A percentile compares a stretch with the other conserved stretches of the same genome.
phyloP scores from a whole-genome alignment of 2,888 invertebrate species.

The Rhagophthalmus giganteus region DNA sequence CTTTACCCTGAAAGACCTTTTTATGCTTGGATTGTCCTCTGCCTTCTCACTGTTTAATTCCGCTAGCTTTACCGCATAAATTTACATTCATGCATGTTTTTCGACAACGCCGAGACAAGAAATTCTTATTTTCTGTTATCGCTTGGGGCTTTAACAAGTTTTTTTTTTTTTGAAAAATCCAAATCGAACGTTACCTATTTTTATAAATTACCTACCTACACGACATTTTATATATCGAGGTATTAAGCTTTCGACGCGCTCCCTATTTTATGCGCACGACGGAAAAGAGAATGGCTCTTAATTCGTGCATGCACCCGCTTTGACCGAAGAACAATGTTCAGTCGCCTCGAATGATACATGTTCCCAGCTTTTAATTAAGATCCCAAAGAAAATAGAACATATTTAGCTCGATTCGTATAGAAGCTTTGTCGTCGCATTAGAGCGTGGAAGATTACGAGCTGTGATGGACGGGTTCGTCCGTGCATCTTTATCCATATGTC shows the following conservation, averaged over 20 bases:
- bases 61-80: constrained; percentile 20
- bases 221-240: constrained; percentile 12
- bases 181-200: no score
- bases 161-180: no score
- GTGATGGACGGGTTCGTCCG: no score
- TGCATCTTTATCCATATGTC: no score
- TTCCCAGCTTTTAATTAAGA: constrained; percentile 50
- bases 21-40: constrained; percentile 26
- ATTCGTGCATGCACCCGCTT: constrained; percentile 49
- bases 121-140: not conserved
- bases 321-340: constrained; percentile 48
- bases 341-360: constrained; percentile 47
- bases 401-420: constrained; percentile 36
- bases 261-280: constrained; percentile 39
- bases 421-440: not conserved
- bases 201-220: no score
- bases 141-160: not conserved
- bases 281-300: constrained; percentile 45
- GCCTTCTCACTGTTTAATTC: constrained; percentile 22
- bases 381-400: constrained; percentile 40
- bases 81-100: constrained; percentile 14
- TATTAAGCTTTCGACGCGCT: constrained; percentile 17
- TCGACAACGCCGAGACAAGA: not conserved
- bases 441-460: not conserved
- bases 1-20: constrained; percentile 24